phyloP scores from a whole-genome alignment of 1,140 invertebrate genomes.

The Episyrphus balteatus region DNA sequence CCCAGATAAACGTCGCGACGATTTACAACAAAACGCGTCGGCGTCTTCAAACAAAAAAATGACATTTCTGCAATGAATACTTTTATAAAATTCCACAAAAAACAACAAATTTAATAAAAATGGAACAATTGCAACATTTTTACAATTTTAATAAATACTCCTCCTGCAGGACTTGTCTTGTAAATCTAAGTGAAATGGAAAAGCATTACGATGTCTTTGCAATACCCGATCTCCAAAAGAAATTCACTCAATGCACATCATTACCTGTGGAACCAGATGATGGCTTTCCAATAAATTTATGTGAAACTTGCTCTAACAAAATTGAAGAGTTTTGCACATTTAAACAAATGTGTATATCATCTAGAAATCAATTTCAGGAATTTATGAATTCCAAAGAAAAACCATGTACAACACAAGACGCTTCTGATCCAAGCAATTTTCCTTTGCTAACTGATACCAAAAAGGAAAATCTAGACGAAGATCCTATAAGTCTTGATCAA shows the following conservation, averaged over 20 bases:
- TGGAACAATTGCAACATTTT: too few relatives aligned
- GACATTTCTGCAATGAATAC: too few relatives aligned
- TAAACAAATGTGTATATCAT: conserved; percentile 14
- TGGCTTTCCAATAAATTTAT: conserved; percentile 14
- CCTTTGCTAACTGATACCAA: too few relatives aligned
- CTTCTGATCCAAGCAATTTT: background rate
- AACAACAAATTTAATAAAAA: too few relatives aligned
- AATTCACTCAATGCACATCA: conserved; percentile 27
- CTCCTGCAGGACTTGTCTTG: conserved; percentile 31
- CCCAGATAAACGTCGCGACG: too few relatives aligned
- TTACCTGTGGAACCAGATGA: conserved; percentile 24
- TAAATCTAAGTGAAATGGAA: conserved; percentile 1
- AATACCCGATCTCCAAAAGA: conserved; percentile 29
- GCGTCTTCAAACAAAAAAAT: too few relatives aligned
- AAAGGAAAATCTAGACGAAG: too few relatives aligned
- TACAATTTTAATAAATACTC: conserved; percentile 12
- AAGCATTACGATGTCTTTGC: conserved; percentile 27
- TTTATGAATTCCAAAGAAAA: background rate
- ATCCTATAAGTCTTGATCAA: too few relatives aligned
- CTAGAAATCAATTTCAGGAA: conserved; percentile 12
- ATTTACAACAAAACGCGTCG: too few relatives aligned
- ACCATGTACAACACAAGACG: too few relatives aligned
- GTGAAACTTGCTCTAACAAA: conserved; percentile 13
- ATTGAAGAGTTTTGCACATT: conserved; percentile 17
- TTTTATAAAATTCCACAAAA: too few relatives aligned